phyloP scores from a whole-genome alignment of 2,113 vertebrate genomes.

The Crotalus helleri region DNA sequence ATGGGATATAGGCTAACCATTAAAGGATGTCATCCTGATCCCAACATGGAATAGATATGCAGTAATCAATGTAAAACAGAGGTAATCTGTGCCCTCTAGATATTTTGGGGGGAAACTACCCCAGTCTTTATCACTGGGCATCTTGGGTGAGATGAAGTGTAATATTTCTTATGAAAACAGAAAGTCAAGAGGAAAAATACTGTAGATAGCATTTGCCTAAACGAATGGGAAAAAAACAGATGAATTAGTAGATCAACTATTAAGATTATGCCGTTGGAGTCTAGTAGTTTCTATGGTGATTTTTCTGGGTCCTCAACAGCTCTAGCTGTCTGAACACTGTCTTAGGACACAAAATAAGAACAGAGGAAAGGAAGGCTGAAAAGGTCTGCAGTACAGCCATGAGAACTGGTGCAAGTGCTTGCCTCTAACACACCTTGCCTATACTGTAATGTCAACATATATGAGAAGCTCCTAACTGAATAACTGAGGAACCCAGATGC shows the following conservation, averaged over 20 bases:
- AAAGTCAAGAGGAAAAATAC: neutral
- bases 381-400: conserved; percentile 25
- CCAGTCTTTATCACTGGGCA: neutral
- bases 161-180: neutral
- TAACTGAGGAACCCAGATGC: neutral
- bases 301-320: conserved; percentile 53
- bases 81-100: neutral
- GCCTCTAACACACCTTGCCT: neutral
- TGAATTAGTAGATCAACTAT: conserved; percentile 29
- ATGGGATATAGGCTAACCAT: neutral
- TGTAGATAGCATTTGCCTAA: neutral
- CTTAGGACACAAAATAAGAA: conserved; percentile 55
- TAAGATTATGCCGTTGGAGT: neutral
- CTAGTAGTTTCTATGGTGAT: conserved; percentile 52
- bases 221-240: neutral
- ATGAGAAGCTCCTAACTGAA: neutral
- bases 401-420: neutral
- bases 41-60: neutral
- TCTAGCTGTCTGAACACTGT: conserved; percentile 63
- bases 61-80: neutral
- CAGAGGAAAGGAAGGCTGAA: conserved; percentile 48
- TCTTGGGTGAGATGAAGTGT: neutral
- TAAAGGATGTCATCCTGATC: neutral
- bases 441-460: neutral
- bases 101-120: neutral